Evolutionary conservation across 2,797 vertebrate species (phyloP).

Genomic region (Sylvilagus floridanus): DNA sequence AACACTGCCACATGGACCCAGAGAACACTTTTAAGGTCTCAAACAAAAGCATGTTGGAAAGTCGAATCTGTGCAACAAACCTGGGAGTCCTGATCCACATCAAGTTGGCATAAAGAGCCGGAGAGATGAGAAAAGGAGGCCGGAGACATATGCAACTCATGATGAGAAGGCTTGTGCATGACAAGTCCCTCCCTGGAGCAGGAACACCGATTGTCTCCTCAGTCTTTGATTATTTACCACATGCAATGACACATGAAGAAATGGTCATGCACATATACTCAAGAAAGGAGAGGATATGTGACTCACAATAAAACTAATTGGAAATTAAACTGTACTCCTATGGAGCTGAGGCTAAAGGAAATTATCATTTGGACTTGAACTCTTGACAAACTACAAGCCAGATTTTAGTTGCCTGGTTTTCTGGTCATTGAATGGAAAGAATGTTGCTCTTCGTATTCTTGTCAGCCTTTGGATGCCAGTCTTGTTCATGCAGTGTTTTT

Average conservation of each 20-base stretch:
- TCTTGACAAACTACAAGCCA: not conserved
- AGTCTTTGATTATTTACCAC: not conserved
- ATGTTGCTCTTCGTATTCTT: not conserved
- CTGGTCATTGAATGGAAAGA: not conserved
- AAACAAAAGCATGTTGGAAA: not conserved
- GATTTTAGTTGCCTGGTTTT: not conserved
- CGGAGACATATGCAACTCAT: not conserved
- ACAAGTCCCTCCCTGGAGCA: not conserved
- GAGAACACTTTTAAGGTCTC: not conserved
- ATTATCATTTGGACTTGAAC: constrained; percentile 10
- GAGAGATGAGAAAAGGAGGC: not conserved
- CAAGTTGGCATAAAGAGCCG: not conserved
- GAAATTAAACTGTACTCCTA: constrained; percentile 34
- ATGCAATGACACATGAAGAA: not conserved
- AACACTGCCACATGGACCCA: not conserved
- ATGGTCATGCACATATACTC: not conserved
- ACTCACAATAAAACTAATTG: not conserved
- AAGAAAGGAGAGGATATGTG: not conserved
- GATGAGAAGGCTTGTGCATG: not conserved
- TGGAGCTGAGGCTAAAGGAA: not conserved
- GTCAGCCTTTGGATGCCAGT: not conserved
- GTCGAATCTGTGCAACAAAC: not conserved
- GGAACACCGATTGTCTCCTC: not conserved
- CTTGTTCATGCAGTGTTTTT: not conserved
- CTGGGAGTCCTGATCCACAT: not conserved